phyloP scores from a whole-genome alignment of 2,797 vertebrate genomes.

The Tapera naevia region DNA sequence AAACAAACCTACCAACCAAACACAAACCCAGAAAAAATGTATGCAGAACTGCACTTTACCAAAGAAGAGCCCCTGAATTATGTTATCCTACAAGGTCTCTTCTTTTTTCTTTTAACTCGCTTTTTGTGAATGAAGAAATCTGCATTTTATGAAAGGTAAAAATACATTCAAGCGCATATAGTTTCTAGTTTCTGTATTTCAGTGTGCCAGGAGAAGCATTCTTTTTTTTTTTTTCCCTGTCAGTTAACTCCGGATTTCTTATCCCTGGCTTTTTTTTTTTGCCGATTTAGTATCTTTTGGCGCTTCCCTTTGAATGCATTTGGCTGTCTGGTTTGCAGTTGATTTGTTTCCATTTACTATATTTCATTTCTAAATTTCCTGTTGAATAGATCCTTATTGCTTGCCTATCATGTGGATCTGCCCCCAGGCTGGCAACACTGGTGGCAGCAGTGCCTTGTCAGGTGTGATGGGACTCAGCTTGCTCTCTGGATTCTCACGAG shows the following conservation, averaged over 20 bases:
- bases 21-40: not conserved
- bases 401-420: not conserved
- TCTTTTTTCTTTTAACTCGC: not conserved
- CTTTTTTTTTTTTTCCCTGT: not conserved
- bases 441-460: not conserved
- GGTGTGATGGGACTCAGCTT: not conserved
- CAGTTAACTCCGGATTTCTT: not conserved
- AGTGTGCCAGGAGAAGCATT: not conserved
- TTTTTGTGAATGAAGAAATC: slow-evolving; percentile 14
- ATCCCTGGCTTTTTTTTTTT: not conserved
- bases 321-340: not conserved
- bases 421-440: not conserved
- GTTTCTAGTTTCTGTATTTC: not conserved
- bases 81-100: not conserved
- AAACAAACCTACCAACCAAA: not conserved
- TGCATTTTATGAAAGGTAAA: slow-evolving; percentile 4
- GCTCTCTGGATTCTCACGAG: not conserved
- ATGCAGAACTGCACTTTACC: not conserved
- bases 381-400: not conserved
- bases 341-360: not conserved
- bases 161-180: no score
- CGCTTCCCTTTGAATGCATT: not conserved
- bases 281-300: not conserved
- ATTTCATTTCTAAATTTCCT: not conserved
- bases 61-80: not conserved